These are phyloP conservation scores for Girardinichthys multiradiatus DNA, from an alignment of 2,113 vertebrate genomes.

Conservation along the genomic window DNA sequence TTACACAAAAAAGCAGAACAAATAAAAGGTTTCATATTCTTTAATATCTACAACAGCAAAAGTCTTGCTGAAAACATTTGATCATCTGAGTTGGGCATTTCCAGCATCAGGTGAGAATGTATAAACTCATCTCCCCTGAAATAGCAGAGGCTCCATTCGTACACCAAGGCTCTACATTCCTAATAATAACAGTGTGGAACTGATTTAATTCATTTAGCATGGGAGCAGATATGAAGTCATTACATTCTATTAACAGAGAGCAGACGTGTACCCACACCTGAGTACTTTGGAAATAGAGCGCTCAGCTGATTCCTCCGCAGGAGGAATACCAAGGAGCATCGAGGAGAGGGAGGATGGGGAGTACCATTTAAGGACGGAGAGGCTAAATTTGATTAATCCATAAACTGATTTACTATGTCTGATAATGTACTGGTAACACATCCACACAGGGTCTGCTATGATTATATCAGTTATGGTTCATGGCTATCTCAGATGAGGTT, in stretches of 20 bases:
- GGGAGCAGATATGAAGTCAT: conserved; percentile 70
- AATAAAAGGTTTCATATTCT: conserved; percentile 19
- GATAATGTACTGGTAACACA: conserved; percentile 74
- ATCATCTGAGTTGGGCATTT: conserved; percentile 44
- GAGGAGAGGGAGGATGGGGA: not conserved
- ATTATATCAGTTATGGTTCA: conserved; percentile 78
- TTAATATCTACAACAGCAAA: conserved; percentile 16
- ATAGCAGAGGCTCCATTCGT: not conserved
- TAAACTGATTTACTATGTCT: conserved; percentile 75
- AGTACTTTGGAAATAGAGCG: conserved; percentile 61
- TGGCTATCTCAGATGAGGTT: conserved; percentile 69
- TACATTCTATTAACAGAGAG: conserved; percentile 71
- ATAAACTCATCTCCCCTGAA: conserved; percentile 16
- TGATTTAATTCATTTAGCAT: conserved; percentile 73
- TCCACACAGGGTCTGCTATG: conserved; percentile 64
- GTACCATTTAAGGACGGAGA: conserved; percentile 50
- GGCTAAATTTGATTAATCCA: conserved; percentile 78
- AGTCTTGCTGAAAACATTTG: conserved; percentile 33
- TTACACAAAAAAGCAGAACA: conserved; percentile 6
- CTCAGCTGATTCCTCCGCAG: conserved; percentile 45
- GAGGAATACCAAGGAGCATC: conserved; percentile 11
- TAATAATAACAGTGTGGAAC: conserved; percentile 73
- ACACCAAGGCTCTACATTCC: conserved; percentile 29
- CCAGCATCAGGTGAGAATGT: not conserved
- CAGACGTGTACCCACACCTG: conserved; percentile 73